These are phyloP conservation scores for Alfaro cultratus DNA, from an alignment of 2,797 vertebrate genomes.

Conservation along the genomic window DNA sequence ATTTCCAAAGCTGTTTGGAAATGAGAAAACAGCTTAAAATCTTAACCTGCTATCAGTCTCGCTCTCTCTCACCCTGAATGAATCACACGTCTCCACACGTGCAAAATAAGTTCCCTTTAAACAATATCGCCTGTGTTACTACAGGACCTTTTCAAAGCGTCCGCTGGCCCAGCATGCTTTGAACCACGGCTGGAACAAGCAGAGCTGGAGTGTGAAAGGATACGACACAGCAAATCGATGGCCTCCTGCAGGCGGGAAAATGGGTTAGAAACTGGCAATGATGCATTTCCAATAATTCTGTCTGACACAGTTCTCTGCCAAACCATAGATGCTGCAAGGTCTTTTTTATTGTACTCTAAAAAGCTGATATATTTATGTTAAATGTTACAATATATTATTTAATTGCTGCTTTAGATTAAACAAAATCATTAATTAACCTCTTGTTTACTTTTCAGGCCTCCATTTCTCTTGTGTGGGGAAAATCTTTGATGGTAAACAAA, in stretches of 20 bases:
- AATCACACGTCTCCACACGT: neutral
- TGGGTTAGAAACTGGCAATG: constrained; percentile 2
- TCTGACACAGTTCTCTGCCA: neutral
- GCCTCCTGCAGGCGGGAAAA: constrained; percentile 15
- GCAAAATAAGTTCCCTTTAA: neutral
- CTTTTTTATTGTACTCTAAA: neutral
- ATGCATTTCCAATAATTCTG: constrained; percentile 25
- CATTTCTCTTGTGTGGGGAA: neutral
- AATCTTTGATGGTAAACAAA: neutral
- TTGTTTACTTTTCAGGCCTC: neutral
- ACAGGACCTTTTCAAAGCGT: neutral
- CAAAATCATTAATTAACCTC: neutral
- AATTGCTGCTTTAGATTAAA: neutral
- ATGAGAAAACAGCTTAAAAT: neutral
- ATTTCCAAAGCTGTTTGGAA: neutral
- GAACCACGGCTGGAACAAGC: constrained; percentile 9
- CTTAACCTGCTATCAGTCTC: neutral
- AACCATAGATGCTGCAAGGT: neutral
- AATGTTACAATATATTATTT: neutral
- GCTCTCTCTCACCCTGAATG: neutral
- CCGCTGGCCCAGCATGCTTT: neutral
- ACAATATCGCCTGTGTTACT: neutral
- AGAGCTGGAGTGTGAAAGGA: constrained; percentile 19
- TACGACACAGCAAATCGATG: constrained; percentile 23
- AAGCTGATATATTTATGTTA: neutral